phyloP scores from a whole-genome alignment of 2,888 invertebrate genomes.

The Drosophila percnosoma region DNA sequence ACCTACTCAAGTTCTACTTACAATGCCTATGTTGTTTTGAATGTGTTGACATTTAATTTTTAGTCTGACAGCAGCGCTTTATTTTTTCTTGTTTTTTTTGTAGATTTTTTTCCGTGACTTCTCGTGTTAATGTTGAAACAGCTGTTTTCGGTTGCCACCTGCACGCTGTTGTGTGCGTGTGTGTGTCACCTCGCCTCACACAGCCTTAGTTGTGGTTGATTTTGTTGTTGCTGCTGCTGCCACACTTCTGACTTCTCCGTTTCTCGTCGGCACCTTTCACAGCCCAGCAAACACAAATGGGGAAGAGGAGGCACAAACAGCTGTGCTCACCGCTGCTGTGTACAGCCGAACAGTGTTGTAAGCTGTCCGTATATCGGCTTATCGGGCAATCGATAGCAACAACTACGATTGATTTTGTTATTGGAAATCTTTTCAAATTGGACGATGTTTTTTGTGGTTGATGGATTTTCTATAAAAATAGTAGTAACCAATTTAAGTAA shows the following conservation, averaged over 20 bases:
- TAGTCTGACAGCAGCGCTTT: slow-evolving; percentile 38
- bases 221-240: slow-evolving; percentile 32
- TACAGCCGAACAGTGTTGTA: slow-evolving; percentile 57
- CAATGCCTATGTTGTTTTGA: slow-evolving; percentile 32
- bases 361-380: slow-evolving; percentile 40
- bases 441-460: slow-evolving; percentile 29
- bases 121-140: slow-evolving; percentile 66
- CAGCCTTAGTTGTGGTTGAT: slow-evolving; percentile 22
- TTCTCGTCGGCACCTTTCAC: slow-evolving; percentile 41
- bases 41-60: slow-evolving; percentile 42
- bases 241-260: slow-evolving; percentile 39
- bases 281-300: slow-evolving; percentile 45
- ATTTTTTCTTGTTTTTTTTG: slow-evolving; percentile 15
- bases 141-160: slow-evolving; percentile 68
- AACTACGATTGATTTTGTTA: slow-evolving; percentile 5
- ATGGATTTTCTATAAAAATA: slow-evolving; percentile 60
- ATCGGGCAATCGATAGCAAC: slow-evolving; percentile 57
- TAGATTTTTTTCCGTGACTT: slow-evolving; percentile 38
- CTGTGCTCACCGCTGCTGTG: slow-evolving; percentile 47
- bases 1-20: slow-evolving; percentile 39
- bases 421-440: slow-evolving; percentile 39
- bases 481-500: slow-evolving; percentile 50
- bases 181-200: slow-evolving; percentile 62
- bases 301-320: slow-evolving; percentile 52
- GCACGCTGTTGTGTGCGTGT: slow-evolving; percentile 43